phyloP scores from a whole-genome alignment of 2,113 vertebrate genomes.

The Psophia crepitans region DNA sequence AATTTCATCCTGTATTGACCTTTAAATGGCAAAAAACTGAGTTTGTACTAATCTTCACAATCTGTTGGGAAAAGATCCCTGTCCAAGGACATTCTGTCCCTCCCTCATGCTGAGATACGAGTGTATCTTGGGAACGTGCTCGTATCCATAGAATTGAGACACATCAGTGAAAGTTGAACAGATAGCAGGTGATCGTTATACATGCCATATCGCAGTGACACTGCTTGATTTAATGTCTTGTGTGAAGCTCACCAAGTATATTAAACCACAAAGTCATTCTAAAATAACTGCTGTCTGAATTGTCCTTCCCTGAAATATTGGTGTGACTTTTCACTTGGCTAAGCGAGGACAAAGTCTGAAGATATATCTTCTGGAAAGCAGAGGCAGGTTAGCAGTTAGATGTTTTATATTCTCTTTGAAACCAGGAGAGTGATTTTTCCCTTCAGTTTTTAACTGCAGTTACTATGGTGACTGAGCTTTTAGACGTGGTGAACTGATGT shows the following conservation, averaged over 20 bases:
- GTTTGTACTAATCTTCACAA: not conserved
- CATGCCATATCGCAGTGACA: not conserved
- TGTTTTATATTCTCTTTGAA: conserved; percentile 36
- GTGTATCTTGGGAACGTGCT: not conserved
- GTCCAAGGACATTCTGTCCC: not conserved
- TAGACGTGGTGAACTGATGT: conserved; percentile 64
- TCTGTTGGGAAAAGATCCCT: not conserved
- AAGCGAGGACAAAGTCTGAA: not conserved
- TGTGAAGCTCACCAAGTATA: not conserved
- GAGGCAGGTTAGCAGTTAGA: not conserved
- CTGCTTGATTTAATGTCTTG: not conserved
- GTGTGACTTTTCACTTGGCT: not conserved
- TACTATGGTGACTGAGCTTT: conserved; percentile 75
- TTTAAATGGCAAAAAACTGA: not conserved
- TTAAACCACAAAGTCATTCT: not conserved
- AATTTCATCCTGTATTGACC: not conserved
- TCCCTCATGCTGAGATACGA: fast-evolving
- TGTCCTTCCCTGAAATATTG: not conserved
- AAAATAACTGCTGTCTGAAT: not conserved
- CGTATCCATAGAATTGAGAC: not conserved
- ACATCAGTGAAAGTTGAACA: not conserved
- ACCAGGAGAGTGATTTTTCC: conserved; percentile 65
- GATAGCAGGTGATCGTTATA: not conserved
- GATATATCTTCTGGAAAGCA: not conserved
- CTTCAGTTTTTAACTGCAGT: conserved; percentile 72